Percentiles rank a stretch among this genome's conserved stretches.
Conservation (phyloP, 2,888 invertebrate genomes). For the Galerucella calmariensis region DNA sequence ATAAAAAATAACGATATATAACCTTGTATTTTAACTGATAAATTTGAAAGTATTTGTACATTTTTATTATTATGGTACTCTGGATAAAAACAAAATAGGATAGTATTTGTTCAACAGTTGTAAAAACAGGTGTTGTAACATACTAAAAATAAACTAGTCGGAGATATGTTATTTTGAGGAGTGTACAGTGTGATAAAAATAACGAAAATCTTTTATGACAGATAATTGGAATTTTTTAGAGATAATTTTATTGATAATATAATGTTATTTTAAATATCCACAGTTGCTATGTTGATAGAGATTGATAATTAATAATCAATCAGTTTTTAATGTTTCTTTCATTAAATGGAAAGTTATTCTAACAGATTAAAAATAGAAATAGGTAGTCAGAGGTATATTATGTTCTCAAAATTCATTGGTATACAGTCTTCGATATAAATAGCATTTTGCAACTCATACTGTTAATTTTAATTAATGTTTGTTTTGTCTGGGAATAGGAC, state of each 20-base stretch:
- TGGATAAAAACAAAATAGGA: background rate
- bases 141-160: constrained; percentile 1
- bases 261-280: background rate
- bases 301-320: too few relatives aligned
- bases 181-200: background rate
- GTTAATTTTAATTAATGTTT: background rate
- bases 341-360: background rate
- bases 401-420: background rate
- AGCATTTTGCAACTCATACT: background rate
- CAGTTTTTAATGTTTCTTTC: too few relatives aligned
- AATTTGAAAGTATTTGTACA: too few relatives aligned
- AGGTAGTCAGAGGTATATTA: background rate
- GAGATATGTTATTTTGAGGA: background rate
- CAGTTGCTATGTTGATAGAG: too few relatives aligned
- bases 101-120: background rate
- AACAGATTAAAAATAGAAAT: background rate
- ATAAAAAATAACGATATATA: too few relatives aligned
- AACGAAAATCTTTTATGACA: background rate
- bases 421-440: background rate
- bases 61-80: background rate
- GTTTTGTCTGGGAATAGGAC: background rate
- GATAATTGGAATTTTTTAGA: background rate
- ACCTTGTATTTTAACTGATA: too few relatives aligned
- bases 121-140: constrained; percentile 10
- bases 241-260: too few relatives aligned